These are phyloP conservation scores for Nasonia vitripennis DNA, from an alignment of 1,140 invertebrate genomes.

Conservation along the genomic window DNA sequence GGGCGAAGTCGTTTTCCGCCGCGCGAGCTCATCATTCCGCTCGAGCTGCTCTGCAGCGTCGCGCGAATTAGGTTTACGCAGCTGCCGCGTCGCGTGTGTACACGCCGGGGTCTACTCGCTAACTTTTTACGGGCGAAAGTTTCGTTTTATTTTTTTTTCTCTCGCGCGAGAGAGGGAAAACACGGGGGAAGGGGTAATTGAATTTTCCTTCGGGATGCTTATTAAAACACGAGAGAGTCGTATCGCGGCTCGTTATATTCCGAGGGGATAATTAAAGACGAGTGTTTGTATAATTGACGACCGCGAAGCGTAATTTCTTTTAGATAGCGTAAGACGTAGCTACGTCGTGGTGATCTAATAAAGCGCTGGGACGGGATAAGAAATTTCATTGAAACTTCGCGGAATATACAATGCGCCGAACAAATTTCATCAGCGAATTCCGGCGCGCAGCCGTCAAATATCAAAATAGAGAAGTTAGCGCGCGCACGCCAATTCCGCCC, in stretches of 20 bases:
- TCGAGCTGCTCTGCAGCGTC: slow-evolving; percentile 26
- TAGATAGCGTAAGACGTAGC: too few species aligned
- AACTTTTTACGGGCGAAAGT: background rate
- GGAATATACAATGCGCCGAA: background rate
- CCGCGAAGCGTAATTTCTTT: background rate
- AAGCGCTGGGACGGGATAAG: background rate
- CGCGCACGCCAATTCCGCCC: background rate
- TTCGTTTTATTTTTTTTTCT: background rate
- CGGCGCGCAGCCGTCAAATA: background rate
- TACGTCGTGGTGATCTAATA: background rate
- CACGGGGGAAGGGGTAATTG: background rate
- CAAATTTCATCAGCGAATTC: background rate
- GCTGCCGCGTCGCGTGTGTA: background rate
- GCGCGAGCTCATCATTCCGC: slow-evolving; percentile 44
- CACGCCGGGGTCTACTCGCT: background rate
- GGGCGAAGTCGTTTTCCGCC: slow-evolving; percentile 32
- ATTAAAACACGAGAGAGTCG: slow-evolving; percentile 20
- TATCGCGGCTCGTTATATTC: background rate
- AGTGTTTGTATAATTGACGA: background rate
- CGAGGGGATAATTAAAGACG: background rate
- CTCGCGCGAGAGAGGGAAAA: background rate
- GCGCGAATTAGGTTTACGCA: slow-evolving; percentile 32
- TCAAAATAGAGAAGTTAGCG: slow-evolving; percentile 1
- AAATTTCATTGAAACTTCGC: background rate
- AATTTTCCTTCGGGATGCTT: slow-evolving; percentile 23